A percentile compares a stretch with the other conserved stretches of the same genome.
Conservation (phyloP, 2,797 vertebrate genomes). For the Esox lucius region DNA sequence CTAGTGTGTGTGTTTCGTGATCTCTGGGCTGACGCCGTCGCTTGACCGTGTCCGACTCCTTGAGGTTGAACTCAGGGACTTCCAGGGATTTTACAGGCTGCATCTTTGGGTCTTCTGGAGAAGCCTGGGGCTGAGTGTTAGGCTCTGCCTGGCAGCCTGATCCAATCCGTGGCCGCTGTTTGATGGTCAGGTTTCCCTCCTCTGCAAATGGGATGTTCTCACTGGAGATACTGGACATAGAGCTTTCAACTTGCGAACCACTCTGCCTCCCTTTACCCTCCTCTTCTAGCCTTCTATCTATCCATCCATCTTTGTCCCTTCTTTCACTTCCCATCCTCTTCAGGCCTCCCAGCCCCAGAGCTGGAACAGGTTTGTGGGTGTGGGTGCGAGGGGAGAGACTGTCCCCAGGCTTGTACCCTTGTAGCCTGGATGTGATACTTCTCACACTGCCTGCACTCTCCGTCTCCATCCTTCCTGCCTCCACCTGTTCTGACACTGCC, state of each 20-base stretch:
- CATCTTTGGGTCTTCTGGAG: slow-evolving; percentile 17
- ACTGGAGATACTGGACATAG: slow-evolving; percentile 68
- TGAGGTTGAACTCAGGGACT: slow-evolving; percentile 86
- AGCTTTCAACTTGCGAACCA: slow-evolving; percentile 44
- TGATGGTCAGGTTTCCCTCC: slow-evolving; percentile 94
- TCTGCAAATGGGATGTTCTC: slow-evolving; percentile 90
- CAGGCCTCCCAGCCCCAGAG: slow-evolving; percentile 57
- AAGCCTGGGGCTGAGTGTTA: slow-evolving; percentile 35
- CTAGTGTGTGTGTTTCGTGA: slow-evolving; percentile 74
- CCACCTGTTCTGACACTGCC: neutral
- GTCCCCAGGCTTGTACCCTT: slow-evolving; percentile 47
- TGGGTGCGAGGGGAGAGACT: slow-evolving; percentile 41
- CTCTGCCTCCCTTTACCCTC: slow-evolving; percentile 57
- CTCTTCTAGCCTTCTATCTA: slow-evolving; percentile 45
- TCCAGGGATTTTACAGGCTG: slow-evolving; percentile 50
- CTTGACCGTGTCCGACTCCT: slow-evolving; percentile 93
- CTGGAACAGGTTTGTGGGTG: slow-evolving; percentile 50
- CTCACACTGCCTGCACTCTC: slow-evolving; percentile 65
- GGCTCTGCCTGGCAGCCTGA: slow-evolving; percentile 33
- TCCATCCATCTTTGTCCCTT: slow-evolving; percentile 39
- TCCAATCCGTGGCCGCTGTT: slow-evolving; percentile 82
- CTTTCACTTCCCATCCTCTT: slow-evolving; percentile 75
- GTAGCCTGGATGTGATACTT: slow-evolving; percentile 70
- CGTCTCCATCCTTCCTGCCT: slow-evolving; percentile 37
- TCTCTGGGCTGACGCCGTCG: slow-evolving; percentile 85